Conservation (phyloP, 2,797 vertebrate genomes). For the Champsocephalus gunnari region DNA sequence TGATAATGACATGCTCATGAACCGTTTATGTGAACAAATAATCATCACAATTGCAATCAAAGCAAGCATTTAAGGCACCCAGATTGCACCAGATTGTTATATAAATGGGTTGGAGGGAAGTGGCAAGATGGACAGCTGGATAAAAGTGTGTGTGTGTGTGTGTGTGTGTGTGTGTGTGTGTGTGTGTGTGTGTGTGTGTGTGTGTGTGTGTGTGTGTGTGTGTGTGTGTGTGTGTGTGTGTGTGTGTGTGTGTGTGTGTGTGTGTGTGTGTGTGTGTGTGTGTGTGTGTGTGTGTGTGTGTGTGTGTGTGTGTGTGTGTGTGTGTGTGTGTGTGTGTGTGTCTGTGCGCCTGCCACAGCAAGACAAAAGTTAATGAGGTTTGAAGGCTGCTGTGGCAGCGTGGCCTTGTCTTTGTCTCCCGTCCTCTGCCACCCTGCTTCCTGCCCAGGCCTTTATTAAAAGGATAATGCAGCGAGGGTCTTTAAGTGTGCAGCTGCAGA, state of each 20-base stretch:
- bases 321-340: conserved; percentile 17
- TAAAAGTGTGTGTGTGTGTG: conserved; percentile 13
- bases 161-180: no score
- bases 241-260: no score
- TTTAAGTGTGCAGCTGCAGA: conserved; percentile 86
- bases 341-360: conserved; percentile 71
- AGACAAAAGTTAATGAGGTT: conserved; percentile 89
- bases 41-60: conserved; percentile 16
- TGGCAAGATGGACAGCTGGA: conserved; percentile 51
- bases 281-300: conserved; percentile 9
- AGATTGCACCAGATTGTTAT: conserved; percentile 3
- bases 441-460: conserved; percentile 83
- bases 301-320: no score
- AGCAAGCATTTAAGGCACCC: conserved; percentile 6
- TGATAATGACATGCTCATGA: conserved; percentile 13
- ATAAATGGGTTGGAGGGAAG: conserved; percentile 13
- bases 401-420: conserved; percentile 80
- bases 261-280: conserved; percentile 19
- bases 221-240: no score
- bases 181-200: no score
- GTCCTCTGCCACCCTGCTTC: conserved; percentile 80
- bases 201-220: no score
- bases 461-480: conserved; percentile 82
- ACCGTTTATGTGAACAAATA: background rate
- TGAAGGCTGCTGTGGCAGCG: conserved; percentile 83